Evolutionary conservation across 2,797 vertebrate species (phyloP), one percentile per base, ranked within the genome.

Genomic region (Caiman crocodilus): DNA sequence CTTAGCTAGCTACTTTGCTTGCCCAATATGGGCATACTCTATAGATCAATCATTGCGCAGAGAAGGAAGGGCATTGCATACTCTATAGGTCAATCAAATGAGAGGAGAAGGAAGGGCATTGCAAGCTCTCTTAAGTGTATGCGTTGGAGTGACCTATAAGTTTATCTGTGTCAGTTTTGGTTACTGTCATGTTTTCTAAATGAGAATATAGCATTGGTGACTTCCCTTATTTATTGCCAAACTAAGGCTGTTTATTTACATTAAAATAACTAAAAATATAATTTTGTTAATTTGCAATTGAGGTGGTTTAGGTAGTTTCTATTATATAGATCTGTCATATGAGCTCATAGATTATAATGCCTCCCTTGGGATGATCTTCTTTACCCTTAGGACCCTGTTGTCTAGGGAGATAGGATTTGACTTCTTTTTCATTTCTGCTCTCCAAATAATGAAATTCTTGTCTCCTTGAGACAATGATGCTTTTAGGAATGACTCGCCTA

Each of bases 131-230:
- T 55, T 57, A 2, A 3, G 30, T 91, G 1, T 57, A 26, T 11
- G 0, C 32, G 14, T 85, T 75, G 65, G 23, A 75, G 35, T 75
- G 56, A 56, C 23, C 23, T 35, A 23, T 17, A 3, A 5, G 0
- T 59, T 74, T 0, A 0, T 90, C 4, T 71, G 11, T 35, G 74
- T 69, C 30, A 14, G 2, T 35, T 60, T 21, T 56, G 15, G 7
- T 25, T 92, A 76, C 75, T 84, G 25, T 21, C 0, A 0, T 4
- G 5, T 59, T 11, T 65, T 79, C 5, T 2, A 58, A 82, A 13
- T 74, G 2, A 88, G 90, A 82, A 25, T 12, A 63, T 76, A 6
- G 3, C 59, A 2, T 14, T 71, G n/a, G 16, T 89, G 42, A 64
- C 42, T 15, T 91, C 42, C 58, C 32, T 60, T 28, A 21, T 65